These are phyloP conservation scores for Papilio elwesi DNA, from an alignment of 2,888 invertebrate species.

Conservation along the genomic window DNA sequence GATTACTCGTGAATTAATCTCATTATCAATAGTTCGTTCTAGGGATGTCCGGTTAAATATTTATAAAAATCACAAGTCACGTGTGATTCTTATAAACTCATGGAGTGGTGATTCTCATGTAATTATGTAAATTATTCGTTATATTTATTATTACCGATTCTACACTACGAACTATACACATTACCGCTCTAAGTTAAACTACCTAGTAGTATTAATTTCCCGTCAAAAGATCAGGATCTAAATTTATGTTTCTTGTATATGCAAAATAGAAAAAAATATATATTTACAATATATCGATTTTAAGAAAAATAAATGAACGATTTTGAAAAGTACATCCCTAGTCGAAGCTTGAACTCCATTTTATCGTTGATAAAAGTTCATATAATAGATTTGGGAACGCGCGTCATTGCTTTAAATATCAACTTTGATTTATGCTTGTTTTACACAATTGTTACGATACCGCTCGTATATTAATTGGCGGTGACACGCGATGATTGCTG, in stretches of 20 bases:
- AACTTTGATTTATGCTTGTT: slow-evolving; percentile 3
- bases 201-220: too few species aligned
- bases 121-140: too few species aligned
- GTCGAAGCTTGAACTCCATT: slow-evolving; percentile 15
- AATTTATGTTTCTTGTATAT: too few species aligned
- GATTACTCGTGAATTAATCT: slow-evolving; percentile 16
- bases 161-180: too few species aligned
- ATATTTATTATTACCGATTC: too few species aligned
- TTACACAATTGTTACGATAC: slow-evolving; percentile 28
- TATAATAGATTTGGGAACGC: slow-evolving; percentile 23
- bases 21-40: slow-evolving; percentile 11
- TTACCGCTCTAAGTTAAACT: too few species aligned
- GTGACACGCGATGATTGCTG: slow-evolving; percentile 68
- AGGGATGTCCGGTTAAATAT: background rate
- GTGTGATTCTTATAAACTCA: too few species aligned
- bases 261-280: too few species aligned
- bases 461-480: slow-evolving; percentile 54
- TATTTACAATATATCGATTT: background rate
- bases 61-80: too few species aligned
- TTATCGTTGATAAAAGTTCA: slow-evolving; percentile 25
- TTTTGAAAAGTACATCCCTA: background rate
- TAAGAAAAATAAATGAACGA: too few species aligned
- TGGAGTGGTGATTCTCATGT: too few species aligned
- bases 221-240: too few species aligned
- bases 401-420: slow-evolving; percentile 34